Conservation (phyloP, 2,113 vertebrate genomes). For the Trachemys scripta region DNA sequence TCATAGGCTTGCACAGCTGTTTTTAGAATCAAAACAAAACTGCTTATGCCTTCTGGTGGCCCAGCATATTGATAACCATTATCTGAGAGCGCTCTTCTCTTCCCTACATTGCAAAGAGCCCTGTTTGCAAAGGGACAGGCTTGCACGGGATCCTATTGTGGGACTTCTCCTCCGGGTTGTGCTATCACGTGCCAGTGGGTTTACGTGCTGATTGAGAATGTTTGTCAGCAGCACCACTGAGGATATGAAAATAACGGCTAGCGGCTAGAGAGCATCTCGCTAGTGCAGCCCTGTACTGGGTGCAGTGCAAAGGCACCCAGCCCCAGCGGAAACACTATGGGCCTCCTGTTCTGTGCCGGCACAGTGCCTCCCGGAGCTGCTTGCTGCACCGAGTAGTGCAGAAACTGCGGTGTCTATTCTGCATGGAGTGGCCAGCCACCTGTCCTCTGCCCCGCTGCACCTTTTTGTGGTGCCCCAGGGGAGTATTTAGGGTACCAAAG, state of each 20-base stretch:
- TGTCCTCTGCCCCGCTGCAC: background rate
- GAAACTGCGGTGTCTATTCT: rapidly evolving
- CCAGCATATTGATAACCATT: background rate
- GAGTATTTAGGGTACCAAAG: rapidly evolving
- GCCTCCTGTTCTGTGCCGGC: background rate
- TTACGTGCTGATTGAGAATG: background rate
- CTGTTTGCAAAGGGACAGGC: background rate
- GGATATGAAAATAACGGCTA: background rate
- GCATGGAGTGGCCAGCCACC: rapidly evolving
- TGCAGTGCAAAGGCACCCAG: background rate
- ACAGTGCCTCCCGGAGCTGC: background rate
- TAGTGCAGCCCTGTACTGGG: background rate
- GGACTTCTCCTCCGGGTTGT: background rate
- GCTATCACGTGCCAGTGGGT: background rate
- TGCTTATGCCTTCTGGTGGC: background rate
- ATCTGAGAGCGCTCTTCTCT: background rate
- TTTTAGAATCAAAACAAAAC: conserved; percentile 12
- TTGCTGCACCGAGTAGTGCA: background rate
- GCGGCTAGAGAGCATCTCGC: background rate
- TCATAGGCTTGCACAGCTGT: background rate
- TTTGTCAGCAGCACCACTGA: background rate
- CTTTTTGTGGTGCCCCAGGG: background rate
- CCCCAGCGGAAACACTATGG: background rate
- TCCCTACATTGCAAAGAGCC: background rate
- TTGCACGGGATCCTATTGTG: background rate